Percentiles rank a stretch among this genome's conserved stretches.
Conservation (phyloP, 2,113 vertebrate species). For the Cyanoramphus novaezelandiae region DNA sequence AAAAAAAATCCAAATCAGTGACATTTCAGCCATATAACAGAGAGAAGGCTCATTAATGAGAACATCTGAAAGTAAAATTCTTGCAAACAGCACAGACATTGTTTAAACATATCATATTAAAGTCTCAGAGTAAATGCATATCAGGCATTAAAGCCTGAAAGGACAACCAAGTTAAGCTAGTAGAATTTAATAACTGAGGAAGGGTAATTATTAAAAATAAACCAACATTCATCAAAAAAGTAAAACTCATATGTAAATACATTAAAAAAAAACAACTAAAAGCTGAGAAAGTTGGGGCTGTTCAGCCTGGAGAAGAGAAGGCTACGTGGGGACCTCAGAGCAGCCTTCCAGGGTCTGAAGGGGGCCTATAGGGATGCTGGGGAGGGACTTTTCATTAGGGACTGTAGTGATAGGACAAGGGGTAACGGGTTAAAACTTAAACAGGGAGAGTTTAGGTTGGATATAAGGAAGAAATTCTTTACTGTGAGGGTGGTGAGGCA, state of each 20-base stretch:
- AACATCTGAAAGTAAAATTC: neutral
- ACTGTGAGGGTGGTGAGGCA: too few relatives aligned
- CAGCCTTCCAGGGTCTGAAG: too few relatives aligned
- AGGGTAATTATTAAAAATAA: neutral
- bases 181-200: neutral
- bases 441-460: too few relatives aligned
- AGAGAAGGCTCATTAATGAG: neutral
- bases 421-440: too few relatives aligned
- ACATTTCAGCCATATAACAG: neutral
- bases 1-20: neutral
- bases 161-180: neutral
- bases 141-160: neutral
- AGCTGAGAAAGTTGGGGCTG: too few relatives aligned
- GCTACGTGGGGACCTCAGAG: too few relatives aligned
- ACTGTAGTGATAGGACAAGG: too few relatives aligned
- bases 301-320: too few relatives aligned
- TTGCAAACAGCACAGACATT: neutral
- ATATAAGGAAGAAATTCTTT: too few relatives aligned
- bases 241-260: neutral
- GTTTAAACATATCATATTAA: neutral
- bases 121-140: neutral
- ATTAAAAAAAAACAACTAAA: neutral
- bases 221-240: neutral
- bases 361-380: too few relatives aligned
- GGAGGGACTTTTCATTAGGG: too few relatives aligned